Base-by-base conservation (phyloP, 2,888 invertebrate genomes). In the Cryptocheilus praepositus region DNA sequence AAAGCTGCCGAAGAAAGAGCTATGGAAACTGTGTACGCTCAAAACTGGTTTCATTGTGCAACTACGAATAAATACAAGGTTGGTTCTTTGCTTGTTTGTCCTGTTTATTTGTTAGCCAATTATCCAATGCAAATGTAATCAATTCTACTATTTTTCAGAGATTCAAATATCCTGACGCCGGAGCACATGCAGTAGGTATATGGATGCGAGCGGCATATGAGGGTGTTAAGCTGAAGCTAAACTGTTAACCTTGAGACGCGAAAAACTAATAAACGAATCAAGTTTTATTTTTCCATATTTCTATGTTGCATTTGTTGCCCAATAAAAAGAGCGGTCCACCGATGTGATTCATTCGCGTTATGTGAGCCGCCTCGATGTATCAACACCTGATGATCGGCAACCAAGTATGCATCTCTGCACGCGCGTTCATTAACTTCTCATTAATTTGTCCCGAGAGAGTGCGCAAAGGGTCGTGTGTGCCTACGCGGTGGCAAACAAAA, bases 101-200 rank as follows among this genome's bases (percentile, higher is more conserved):
- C 36, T 2, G n/a, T 54, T 28, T 52, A 13, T 19, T 15, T 15
- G 11, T 21, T 3, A 58, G 52, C 55, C 19, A 55, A n/a, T 54
- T 25, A 52, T 52, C 16, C 19, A 58, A 58, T 13, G 13, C 19
- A 19, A 16, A 15, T 19, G 15, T 4, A 22, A 52, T 61, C 0
- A 18, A n/a, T 22, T 60, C 5, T 3, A 44, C 25, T 7, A 7
- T 44, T 13, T 73, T 61, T 44, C 61, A 80, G 73, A 59, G 36
- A 28, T 67, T 67, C 8, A 80, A 81, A 64, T 88, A 89, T 80
- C 91, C 92, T 0, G 92, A 93, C 88, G 89, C 92, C 19, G 92
- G 92, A 11, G 92, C 92, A 3, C 90, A 91, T 70, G 92, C 91
- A 11, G 91, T 92, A 2, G 90, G 90, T 16, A 89, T 92, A 64